phyloP scores from a whole-genome alignment of 2,888 invertebrate genomes.

The Mesorhabditis spiculigera region DNA sequence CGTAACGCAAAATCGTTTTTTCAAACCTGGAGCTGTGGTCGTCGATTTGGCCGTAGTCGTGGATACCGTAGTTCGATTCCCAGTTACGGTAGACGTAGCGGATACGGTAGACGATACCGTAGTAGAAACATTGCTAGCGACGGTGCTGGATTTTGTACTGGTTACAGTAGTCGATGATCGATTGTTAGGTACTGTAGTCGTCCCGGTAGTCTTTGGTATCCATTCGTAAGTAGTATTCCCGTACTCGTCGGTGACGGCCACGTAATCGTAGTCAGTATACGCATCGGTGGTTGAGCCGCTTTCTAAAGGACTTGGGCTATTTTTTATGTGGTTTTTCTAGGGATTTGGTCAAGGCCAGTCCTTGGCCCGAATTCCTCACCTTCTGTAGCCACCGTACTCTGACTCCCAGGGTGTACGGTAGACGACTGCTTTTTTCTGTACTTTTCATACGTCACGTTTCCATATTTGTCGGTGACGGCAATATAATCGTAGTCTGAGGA shows the following conservation, averaged over 20 bases:
- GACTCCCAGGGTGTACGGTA: background rate
- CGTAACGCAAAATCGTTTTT: background rate
- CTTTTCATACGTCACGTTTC: background rate
- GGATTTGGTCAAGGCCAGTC: too few relatives aligned
- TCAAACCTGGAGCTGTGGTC: constrained; percentile 4
- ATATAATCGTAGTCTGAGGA: background rate
- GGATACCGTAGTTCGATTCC: background rate
- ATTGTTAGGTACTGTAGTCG: too few relatives aligned
- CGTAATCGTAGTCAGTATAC: background rate
- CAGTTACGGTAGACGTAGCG: background rate
- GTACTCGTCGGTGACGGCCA: too few relatives aligned
- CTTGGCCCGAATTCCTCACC: too few relatives aligned
- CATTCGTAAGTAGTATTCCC: too few relatives aligned
- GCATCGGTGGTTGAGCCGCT: background rate
- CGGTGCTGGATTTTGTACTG: too few relatives aligned
- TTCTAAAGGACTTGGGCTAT: background rate
- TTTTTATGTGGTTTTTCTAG: background rate
- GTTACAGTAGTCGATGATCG: too few relatives aligned
- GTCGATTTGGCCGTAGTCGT: background rate
- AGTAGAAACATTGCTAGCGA: too few relatives aligned
- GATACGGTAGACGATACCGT: too few relatives aligned
- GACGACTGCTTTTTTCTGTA: background rate
- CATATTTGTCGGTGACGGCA: background rate
- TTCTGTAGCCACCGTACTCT: too few relatives aligned
- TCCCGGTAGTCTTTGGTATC: too few relatives aligned